Evolutionary conservation across 2,888 invertebrate species (phyloP).

Genomic region (Papilio demoleus): DNA sequence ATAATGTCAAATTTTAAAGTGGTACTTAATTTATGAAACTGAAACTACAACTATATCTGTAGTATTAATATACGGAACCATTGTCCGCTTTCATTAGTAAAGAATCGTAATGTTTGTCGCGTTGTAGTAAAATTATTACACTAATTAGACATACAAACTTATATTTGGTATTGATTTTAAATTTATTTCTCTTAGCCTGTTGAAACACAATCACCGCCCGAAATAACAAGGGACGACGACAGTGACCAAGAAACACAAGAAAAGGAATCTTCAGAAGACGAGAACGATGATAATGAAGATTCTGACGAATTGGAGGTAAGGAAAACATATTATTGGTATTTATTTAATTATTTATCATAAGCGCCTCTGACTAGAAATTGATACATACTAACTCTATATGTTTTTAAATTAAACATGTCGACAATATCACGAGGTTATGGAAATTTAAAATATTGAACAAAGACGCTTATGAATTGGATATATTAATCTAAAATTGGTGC

Average conservation of each 20-base stretch:
- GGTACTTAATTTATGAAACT: no score
- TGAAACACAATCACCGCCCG: constrained; percentile 52
- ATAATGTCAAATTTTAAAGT: no score
- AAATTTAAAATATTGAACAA: no score
- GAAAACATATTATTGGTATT: background rate
- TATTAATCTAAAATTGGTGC: no score
- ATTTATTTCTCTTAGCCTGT: constrained; percentile 51
- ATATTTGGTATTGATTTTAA: background rate
- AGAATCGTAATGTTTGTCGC: no score
- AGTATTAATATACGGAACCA: no score
- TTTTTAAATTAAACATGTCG: no score
- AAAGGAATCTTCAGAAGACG: constrained; percentile 82
- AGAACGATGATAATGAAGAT: constrained; percentile 86
- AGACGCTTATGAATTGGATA: no score
- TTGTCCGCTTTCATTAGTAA: background rate
- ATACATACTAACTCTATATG: no score
- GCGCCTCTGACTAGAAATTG: background rate
- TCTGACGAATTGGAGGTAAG: constrained; percentile 86
- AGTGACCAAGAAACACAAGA: constrained; percentile 63
- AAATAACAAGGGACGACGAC: constrained; percentile 50
- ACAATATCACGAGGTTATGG: no score
- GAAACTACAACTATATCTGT: no score
- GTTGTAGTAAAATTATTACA: no score
- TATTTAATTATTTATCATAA: background rate
- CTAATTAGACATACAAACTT: background rate